Evolutionary conservation across 2,113 vertebrate genomes (phyloP).

Genomic region (Anarrhichthys ocellatus): DNA sequence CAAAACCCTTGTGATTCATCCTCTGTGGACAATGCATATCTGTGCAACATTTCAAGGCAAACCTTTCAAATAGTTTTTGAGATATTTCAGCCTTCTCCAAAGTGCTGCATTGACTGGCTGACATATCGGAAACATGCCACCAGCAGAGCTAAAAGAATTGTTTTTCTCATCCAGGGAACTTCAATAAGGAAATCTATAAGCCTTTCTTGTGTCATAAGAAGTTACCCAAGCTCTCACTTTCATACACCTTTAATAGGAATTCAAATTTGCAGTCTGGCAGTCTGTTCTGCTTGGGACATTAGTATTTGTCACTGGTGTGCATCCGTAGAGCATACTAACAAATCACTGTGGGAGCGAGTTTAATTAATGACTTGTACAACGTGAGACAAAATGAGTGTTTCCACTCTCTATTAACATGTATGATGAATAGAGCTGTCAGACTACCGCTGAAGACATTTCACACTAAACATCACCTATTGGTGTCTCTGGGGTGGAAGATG

Average conservation of each 20-base stretch:
- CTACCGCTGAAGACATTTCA: conserved; percentile 35
- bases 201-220: conserved; percentile 19
- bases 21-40: not conserved
- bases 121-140: not conserved
- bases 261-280: conserved; percentile 56
- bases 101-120: not conserved
- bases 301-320: conserved; percentile 52
- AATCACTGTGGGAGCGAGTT: conserved; percentile 58
- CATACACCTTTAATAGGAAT: conserved; percentile 55
- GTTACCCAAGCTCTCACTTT: conserved; percentile 4
- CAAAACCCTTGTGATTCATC: not conserved
- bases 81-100: not conserved
- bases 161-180: conserved; percentile 1
- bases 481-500: conserved; percentile 22
- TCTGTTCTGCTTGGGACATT: conserved; percentile 39
- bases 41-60: not conserved
- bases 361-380: conserved; percentile 68
- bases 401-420: conserved; percentile 72
- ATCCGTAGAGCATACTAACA: conserved; percentile 47
- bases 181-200: conserved; percentile 16
- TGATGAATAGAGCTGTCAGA: conserved; percentile 67
- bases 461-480: conserved; percentile 49
- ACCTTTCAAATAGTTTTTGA: not conserved
- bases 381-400: conserved; percentile 71
- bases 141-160: not conserved